Base-by-base conservation (phyloP, 1,140 invertebrate species). In the Lucilia sericata region DNA sequence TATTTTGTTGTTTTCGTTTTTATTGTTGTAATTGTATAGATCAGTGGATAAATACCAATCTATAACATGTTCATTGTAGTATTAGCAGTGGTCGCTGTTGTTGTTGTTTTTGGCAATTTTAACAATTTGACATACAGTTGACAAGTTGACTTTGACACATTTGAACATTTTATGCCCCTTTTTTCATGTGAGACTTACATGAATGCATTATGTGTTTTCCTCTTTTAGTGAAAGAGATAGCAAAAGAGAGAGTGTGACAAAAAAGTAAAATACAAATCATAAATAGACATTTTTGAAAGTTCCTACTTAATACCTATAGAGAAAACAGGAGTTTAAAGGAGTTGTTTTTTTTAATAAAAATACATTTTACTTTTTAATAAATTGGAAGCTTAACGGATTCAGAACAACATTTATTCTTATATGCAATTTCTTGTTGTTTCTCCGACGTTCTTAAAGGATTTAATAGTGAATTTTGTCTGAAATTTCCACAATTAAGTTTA, bases 81-180 rank as follows among this genome's bases (percentile, higher is more conserved):
- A 60, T 60, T 60, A n/a, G 55, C 14, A n/a, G 55, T 60, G n/a
- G 51, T 60, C 14, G 14, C 0, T 60, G 55, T 70, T 70, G 65
- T 70, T 70, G 19, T 70, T 19, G n/a, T 19, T 70, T 70, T 70
- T 70, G 65, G 65, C 65, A 70, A 70, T 70, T 70, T 70, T 21
- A 70, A 70, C 65, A 70, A 70, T 84, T 86, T 90, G 88, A 89
- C 88, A 87, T 88, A 86, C 84, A 87, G 88, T 89, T 89, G 88
- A 90, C 88, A 89, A 88, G 86, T 85, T 85, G 83, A 87, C 84
- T 65, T 70, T 70, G 60, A n/a, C 34, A 65, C 80, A 55, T 55
- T 19, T 47, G 5, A 19, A 47, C 51, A 51, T 74, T 75, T 9
- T 70, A 21, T 70, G 65, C 65, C 49, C 21, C 47, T 36, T 84